These are phyloP conservation scores for Drosophila picticornis DNA, from an alignment of 2,888 invertebrate species.

Conservation along the genomic window DNA sequence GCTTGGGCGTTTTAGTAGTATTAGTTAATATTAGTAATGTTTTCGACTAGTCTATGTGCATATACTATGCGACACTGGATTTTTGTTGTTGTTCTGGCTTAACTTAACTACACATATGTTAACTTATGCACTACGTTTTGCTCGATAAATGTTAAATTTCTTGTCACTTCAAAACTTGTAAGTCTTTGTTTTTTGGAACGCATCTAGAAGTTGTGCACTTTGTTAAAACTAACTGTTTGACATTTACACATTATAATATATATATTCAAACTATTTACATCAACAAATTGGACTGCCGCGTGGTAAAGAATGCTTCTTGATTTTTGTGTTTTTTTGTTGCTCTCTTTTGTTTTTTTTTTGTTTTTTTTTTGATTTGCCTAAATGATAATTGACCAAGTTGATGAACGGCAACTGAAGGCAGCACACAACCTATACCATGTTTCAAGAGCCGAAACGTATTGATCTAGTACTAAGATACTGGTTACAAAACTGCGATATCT, in stretches of 20 bases:
- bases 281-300: conserved; percentile 63
- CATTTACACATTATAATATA: conserved; percentile 56
- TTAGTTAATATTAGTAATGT: conserved; percentile 47
- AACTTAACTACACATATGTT: conserved; percentile 66
- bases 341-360: conserved; percentile 7
- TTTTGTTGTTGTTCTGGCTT: conserved; percentile 33
- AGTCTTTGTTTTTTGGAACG: conserved; percentile 69
- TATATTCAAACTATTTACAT: conserved; percentile 68
- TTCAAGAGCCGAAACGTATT: conserved; percentile 30
- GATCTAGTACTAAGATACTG: conserved; percentile 37
- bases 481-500: conserved; percentile 28
- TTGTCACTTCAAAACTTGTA: conserved; percentile 63
- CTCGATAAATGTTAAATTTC: conserved; percentile 42
- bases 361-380: conserved; percentile 28
- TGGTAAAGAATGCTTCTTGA: conserved; percentile 4
- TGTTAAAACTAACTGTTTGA: conserved; percentile 55
- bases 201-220: conserved; percentile 74
- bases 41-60: conserved; percentile 57
- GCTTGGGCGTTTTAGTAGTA: conserved; percentile 41
- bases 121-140: conserved; percentile 65
- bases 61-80: conserved; percentile 46
- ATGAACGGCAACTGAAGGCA: conserved; percentile 69
- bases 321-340: not conserved
- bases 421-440: conserved; percentile 74
- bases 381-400: conserved; percentile 79